These are phyloP conservation scores for Chaetura pelagica DNA, from an alignment of 2,113 vertebrate genomes.

Conservation along the genomic window DNA sequence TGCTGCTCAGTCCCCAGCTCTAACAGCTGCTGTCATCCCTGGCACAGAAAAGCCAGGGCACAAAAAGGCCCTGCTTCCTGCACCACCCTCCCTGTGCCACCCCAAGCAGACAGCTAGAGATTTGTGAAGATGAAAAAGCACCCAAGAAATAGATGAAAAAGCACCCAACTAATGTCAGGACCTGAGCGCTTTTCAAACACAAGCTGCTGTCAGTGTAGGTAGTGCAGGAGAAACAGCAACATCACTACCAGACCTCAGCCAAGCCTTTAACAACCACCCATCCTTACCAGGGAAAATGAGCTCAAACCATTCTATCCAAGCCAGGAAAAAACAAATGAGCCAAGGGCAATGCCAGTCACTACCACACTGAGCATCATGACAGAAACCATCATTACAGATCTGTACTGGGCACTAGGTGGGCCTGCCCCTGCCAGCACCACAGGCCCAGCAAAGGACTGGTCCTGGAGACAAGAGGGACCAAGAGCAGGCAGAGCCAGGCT, in stretches of 20 bases:
- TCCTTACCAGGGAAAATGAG: background rate
- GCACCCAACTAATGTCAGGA: background rate
- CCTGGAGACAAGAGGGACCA: background rate
- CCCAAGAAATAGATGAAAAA: background rate
- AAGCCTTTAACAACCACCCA: background rate
- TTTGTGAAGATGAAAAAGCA: background rate
- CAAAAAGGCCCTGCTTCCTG: background rate
- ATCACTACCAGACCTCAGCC: background rate
- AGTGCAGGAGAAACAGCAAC: background rate
- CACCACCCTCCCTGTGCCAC: rapidly evolving
- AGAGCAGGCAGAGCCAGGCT: background rate
- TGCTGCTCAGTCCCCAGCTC: background rate
- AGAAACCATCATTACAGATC: background rate
- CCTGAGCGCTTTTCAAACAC: rapidly evolving
- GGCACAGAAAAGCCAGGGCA: background rate
- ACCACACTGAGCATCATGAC: background rate
- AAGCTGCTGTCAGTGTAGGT: background rate
- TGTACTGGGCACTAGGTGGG: rapidly evolving
- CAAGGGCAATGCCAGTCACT: background rate
- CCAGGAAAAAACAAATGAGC: background rate
- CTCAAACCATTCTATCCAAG: background rate
- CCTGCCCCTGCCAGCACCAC: rapidly evolving
- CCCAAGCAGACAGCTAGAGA: background rate
- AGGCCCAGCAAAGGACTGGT: rapidly evolving
- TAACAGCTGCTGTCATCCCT: rapidly evolving